Evolutionary conservation across 2,797 vertebrate species (phyloP), one percentile per base, ranked within the genome.

Genomic region (Platyrinchus mystaceus): DNA sequence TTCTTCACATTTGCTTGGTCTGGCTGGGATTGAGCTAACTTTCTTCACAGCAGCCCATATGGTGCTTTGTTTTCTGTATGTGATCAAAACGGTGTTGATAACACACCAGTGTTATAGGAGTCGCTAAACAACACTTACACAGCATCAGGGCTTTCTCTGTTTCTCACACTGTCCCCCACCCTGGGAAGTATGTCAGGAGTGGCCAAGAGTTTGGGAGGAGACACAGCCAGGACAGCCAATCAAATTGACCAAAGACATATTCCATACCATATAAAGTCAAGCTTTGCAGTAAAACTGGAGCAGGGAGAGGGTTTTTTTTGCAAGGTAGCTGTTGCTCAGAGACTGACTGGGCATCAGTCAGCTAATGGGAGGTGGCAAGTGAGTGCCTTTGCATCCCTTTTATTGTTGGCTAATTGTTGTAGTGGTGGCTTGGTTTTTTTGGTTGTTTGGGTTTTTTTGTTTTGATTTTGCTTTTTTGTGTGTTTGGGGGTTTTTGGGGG

Each of bases 131-230:
- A 26, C 0, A 23, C 67, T 37, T 7, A 17, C 27, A 23, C 11
- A 69, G 47, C 32, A 9, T 5, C 41, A n/a, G 37, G 10, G 9
- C 32, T 27, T 50, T 12, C 60, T 44, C 62, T 27, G 73, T 52
- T 21, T 49, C 27, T 52, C 43, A 6, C 62, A 12, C 26, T 2
- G 8, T 6, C 16, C 34, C 34, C 27, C 7, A 2, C 14, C 3
- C 24, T 0, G 0, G 8, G 5, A 26, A 30, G 5, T 2, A 41
- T 4, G 14, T 21, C 24, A 36, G 5, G 21, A 28, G 12, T 10
- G 28, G 21, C n/a, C 58, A 24, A 19, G 20, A 20, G 7, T 23
- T 21, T 56, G 28, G n/a, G n/a, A 50, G 43, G 14, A n/a, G 5
- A 71, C 1, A 1, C 27, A 83, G 44, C 15, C 24, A 14, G 18